Percentiles rank a stretch among this genome's conserved stretches.
Evolutionary conservation across 2,113 vertebrate species (phyloP).

Genomic region (Brachyhypopomus gauderio): DNA sequence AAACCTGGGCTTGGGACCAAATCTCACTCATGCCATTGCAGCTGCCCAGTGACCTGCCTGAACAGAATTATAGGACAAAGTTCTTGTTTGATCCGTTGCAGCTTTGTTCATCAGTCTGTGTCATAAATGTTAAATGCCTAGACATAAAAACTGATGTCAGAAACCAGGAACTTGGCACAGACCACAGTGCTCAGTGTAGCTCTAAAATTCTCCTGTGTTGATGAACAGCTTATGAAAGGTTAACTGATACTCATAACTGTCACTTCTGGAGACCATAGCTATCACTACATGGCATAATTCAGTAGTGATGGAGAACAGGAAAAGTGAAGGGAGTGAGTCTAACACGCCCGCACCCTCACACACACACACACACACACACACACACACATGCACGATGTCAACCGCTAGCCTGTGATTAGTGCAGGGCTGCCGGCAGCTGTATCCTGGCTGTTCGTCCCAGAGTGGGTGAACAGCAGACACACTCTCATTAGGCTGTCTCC

Average conservation of each 20-base stretch:
- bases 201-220: neutral
- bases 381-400: slow-evolving; percentile 58
- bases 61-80: neutral
- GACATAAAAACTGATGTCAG: neutral
- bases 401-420: slow-evolving; percentile 78
- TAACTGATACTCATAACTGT: slow-evolving; percentile 26
- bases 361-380: slow-evolving; percentile 45
- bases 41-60: neutral
- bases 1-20: neutral
- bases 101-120: too few species aligned
- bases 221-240: neutral
- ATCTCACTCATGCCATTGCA: neutral
- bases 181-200: neutral
- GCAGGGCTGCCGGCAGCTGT: slow-evolving; percentile 79
- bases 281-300: slow-evolving; percentile 13
- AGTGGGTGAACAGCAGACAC: slow-evolving; percentile 72
- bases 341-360: slow-evolving; percentile 30
- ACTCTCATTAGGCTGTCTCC: slow-evolving; percentile 77
- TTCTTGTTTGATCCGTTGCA: neutral
- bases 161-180: neutral
- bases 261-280: neutral
- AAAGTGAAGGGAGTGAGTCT: neutral
- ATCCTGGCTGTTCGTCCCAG: slow-evolving; percentile 69
- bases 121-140: neutral
- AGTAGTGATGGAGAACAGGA: slow-evolving; percentile 16